Evolutionary conservation across 2,113 vertebrate genomes (phyloP), one percentile per base, ranked within the genome.

Genomic region (Sander lucioperca): DNA sequence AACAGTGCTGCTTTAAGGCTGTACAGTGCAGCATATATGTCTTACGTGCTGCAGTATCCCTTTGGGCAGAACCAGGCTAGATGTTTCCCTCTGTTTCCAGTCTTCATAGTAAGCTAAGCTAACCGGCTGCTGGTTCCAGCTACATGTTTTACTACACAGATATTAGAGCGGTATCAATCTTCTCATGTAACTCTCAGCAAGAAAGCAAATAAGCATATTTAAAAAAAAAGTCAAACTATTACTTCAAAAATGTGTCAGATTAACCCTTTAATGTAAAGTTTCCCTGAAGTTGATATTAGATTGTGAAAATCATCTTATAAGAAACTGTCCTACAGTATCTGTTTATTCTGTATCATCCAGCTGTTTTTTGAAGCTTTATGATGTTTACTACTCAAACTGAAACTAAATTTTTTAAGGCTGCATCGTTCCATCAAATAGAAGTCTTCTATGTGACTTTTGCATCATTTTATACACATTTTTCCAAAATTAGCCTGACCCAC

Each of bases 81-180:
- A 3, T n/a, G 53, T 14, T 57, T 57, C 12, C 25, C 23, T 43
- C 21, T 43, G 14, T 19, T 56, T 43, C 33, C 21, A 43, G 33
- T 39, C 8, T 48, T 66, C 18, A 66, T 48, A 23, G 23, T 48
- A 39, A 75, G 59, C 50, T 53, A 54, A 75, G 48, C 51, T 63
- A 56, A 56, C 6, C 0, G 2, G 11, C 36, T 21, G 64, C 13
- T 27, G 21, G 3, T 16, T 74, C 12, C 27, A 50, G 43, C 43
- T 50, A 50, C 6, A n/a, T 19, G 19, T 23, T 53, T 53, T 25
- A 25, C 59, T 43, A 3, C 11, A 23, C 30, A 39, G 21, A 74
- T 50, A 50, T 13, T 15, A 18, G n/a, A 45, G 2, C 2, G 23
- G 2, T 43, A 57, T 25, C 53, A 0, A 47, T 47, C 36, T 25